Evolutionary conservation across 2,113 vertebrate genomes (phyloP).

Genomic region (Phalacrocorax brasilianus): DNA sequence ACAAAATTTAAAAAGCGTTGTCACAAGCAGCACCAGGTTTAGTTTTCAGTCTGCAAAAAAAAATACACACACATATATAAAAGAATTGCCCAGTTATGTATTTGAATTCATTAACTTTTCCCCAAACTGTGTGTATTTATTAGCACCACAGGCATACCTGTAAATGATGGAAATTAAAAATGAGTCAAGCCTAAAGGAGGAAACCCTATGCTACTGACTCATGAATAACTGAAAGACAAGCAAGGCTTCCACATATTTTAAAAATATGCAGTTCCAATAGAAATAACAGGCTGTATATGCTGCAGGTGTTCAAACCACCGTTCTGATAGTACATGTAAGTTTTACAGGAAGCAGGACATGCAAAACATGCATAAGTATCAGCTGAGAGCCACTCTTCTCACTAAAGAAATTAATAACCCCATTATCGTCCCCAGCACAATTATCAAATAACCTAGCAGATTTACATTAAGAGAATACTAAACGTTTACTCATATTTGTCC

Average conservation of each 20-base stretch:
- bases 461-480: background rate
- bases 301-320: background rate
- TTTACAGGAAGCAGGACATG: background rate
- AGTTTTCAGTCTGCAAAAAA: background rate
- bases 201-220: background rate
- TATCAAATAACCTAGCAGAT: background rate
- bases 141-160: background rate
- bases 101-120: background rate
- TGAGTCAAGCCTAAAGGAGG: background rate
- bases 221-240: slow-evolving; percentile 1
- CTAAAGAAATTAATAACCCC: background rate
- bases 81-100: background rate
- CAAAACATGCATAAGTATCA: background rate
- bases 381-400: background rate
- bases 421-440: background rate
- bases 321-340: background rate
- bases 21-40: background rate
- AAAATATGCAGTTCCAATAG: background rate
- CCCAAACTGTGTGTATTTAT: background rate
- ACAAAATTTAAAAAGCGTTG: background rate
- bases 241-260: background rate
- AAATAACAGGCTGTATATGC: background rate
- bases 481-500: background rate
- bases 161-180: slow-evolving; percentile 8
- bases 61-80: background rate